Percentiles rank a stretch among this genome's conserved stretches.
These are phyloP conservation scores for Tapirus indicus DNA, from an alignment of 2,797 vertebrate genomes.

Conservation along the genomic window DNA sequence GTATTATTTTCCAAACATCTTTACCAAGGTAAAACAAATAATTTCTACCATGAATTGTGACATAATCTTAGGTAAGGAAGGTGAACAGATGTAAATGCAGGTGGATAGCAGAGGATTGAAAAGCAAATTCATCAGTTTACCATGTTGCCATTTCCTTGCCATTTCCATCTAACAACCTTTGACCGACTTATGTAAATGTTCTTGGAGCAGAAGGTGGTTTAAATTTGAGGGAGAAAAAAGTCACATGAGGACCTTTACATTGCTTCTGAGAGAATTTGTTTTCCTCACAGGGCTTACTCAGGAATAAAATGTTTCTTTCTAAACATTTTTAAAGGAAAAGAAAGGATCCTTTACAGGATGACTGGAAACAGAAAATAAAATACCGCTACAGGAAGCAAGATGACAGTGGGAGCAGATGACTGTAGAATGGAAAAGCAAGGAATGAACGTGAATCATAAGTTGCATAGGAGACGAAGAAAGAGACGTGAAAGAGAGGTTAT, in stretches of 20 bases:
- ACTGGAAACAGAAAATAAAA: constrained; percentile 32
- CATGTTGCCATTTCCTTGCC: background rate
- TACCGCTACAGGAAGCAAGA: background rate
- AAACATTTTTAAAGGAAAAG: constrained; percentile 40
- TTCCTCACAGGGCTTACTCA: background rate
- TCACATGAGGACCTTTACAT: background rate
- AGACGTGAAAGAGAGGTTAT: background rate
- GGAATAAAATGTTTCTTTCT: constrained; percentile 37
- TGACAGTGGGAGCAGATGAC: background rate
- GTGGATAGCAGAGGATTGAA: background rate
- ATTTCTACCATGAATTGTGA: background rate
- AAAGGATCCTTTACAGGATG: background rate
- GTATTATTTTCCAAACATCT: constrained; percentile 1
- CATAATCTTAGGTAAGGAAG: background rate
- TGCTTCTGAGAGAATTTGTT: constrained; percentile 49
- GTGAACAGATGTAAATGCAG: background rate
- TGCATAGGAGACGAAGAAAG: background rate
- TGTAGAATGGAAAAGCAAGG: background rate
- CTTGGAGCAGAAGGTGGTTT: background rate
- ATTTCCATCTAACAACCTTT: constrained; percentile 5
- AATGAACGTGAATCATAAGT: background rate
- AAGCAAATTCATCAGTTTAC: background rate
- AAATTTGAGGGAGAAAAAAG: background rate
- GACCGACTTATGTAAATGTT: constrained; percentile 7
- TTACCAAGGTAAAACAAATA: background rate